Percentiles rank a stretch among this genome's conserved stretches.
phyloP scores from a whole-genome alignment of 2,888 invertebrate species.

The Himalopsyche anomala region DNA sequence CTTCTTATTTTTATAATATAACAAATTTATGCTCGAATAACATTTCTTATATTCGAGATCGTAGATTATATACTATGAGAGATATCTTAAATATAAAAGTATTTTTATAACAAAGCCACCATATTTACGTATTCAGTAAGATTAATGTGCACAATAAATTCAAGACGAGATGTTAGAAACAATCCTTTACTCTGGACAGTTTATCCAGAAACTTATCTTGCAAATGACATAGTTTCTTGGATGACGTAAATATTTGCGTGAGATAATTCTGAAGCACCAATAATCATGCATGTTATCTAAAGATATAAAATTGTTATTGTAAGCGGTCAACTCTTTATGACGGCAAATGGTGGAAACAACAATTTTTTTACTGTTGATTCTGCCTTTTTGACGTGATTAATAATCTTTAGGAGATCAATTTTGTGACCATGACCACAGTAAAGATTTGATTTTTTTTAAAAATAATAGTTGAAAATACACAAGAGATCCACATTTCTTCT shows the following conservation, averaged over 20 bases:
- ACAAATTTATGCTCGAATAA: background rate
- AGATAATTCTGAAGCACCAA: background rate
- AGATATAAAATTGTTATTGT: too few species aligned
- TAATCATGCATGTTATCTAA: too few species aligned
- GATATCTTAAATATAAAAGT: background rate
- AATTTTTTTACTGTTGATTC: too few species aligned
- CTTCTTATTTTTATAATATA: background rate
- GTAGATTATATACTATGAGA: background rate
- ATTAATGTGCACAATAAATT: background rate
- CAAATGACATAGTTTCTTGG: constrained; percentile 1
- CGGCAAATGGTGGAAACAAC: too few species aligned
- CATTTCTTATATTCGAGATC: background rate
- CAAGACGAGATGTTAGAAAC: background rate
- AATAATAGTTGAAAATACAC: too few species aligned
- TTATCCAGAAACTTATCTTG: background rate
- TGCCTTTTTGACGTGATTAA: too few species aligned
- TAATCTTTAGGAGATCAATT: too few species aligned
- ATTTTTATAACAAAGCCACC: background rate
- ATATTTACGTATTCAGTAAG: background rate
- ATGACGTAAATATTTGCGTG: background rate
- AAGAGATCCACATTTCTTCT: too few species aligned
- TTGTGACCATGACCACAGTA: too few species aligned
- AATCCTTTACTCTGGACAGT: background rate
- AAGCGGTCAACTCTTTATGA: too few species aligned
- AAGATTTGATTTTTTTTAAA: too few species aligned